Evolutionary conservation across 2,888 invertebrate species (phyloP), one percentile per base, ranked within the genome.

Genomic region (Amphipoea oculea): DNA sequence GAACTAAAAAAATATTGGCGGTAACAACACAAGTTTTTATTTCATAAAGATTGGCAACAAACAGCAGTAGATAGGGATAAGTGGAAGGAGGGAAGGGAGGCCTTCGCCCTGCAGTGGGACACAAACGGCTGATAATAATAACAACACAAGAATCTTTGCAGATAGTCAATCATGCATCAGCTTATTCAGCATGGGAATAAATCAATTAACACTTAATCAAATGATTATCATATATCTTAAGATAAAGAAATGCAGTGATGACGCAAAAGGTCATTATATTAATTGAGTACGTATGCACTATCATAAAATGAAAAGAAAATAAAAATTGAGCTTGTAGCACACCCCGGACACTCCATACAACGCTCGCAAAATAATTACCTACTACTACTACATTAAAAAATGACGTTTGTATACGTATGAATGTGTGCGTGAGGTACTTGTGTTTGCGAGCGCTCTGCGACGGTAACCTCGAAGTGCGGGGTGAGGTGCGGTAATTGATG

Each of bases 171-270:
- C 48, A 12, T 14, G 23, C 7, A 62, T 20, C 23, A n/a, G 66
- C 67, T 68, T 73, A 68, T 14, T 45, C 14, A 12, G 51, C 76
- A 63, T 83, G 42, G 6, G 23, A 83, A 69, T 68, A 65, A 83
- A 14, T 2, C 51, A 78, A 42, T 76, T n/a, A 83, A 23, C 20
- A 29, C 29, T 78, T 84, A 66, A 60, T 79, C 36, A 6, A 71
- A 29, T 62, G 12, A 77, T 40, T 73, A 48, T 60, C 36, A 45
- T n/a, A 65, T 40, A 70, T 48, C 29, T 23, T 40, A 45, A 60
- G 70, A 84, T 81, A 71, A 60, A 66, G 36, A 45, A 78, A 40
- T 66, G 69, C 69, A 66, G 12, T 40, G 20, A 20, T 77, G 65
- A 78, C 69, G 69, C 36, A 51, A 78, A 77, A 65, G 54, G 14